Evolutionary conservation across 2,113 vertebrate genomes (phyloP), one percentile per base, ranked within the genome.

Genomic region (Salminus brasiliensis): DNA sequence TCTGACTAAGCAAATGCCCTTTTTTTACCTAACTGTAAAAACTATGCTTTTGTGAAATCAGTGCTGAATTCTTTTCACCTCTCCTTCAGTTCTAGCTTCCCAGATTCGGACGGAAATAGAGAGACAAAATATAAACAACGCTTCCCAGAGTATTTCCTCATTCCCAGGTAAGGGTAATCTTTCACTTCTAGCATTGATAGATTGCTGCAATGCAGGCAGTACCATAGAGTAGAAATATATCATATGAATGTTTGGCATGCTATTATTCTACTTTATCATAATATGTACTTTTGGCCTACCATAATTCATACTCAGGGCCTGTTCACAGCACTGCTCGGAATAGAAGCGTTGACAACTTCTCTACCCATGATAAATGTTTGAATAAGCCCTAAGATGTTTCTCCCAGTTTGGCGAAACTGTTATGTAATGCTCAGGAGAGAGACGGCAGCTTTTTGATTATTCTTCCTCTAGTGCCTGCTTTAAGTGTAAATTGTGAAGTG

Each of bases 231-330:
- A 74, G 80, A 87, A 83, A 88, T 88, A 84, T 79, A 85, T 88
- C 83, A 88, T 83, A 84, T 69, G 52, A 82, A 85, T 85, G 81
- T 85, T 87, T 88, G 87, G 83, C 79, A 85, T 87, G 84, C 83
- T 82, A 86, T 84, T 85, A 86, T 88, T 87, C 62, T 79, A 87
- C 81, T 87, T 84, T 85, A 86, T 87, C 84, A 85, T 86, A 88
- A 87, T 87, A 85, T 87, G 74, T 83, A 86, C 86, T 87, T 85
- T 84, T 79, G 74, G 86, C 83, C 85, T 67, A 63, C 74, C 52
- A 84, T 86, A 83, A 88, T 83, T 88, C 85, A 87, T 86, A 85
- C 29, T 63, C 78, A 81, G 74, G 63, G 71, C 79, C 39, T 74
- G 78, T 81, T 81, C 67, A 67, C 69, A 57, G 52, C 45, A 29